phyloP scores from a whole-genome alignment of 2,113 vertebrate genomes.

The Gymnobelideus leadbeateri region DNA sequence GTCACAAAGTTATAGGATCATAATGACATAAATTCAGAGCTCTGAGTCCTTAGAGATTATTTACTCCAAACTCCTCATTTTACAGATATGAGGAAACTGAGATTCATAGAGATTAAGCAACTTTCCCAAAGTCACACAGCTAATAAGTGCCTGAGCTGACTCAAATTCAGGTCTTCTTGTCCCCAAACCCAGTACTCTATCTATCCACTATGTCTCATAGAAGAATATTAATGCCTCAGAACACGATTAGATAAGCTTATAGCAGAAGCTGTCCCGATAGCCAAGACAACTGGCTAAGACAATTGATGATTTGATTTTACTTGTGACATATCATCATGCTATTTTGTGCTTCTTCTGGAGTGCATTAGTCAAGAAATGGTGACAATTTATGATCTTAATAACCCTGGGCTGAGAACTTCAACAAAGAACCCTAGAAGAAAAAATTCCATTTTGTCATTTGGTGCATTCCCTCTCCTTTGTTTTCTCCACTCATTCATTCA shows the following conservation, averaged over 20 bases:
- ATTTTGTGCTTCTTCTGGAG: slow-evolving; percentile 47
- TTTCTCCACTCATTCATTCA: not conserved
- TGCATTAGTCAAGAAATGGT: slow-evolving; percentile 55
- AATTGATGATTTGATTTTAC: not conserved
- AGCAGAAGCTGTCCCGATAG: not conserved
- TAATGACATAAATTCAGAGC: not conserved
- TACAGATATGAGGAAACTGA: not conserved
- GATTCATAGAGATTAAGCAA: not conserved
- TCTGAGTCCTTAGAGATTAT: not conserved
- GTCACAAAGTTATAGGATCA: not conserved
- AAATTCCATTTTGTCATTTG: not conserved
- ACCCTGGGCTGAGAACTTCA: slow-evolving; percentile 36
- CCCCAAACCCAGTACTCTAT: not conserved
- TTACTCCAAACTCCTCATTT: not conserved
- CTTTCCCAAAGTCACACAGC: not conserved
- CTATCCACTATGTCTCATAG: not conserved
- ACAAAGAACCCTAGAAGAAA: slow-evolving; percentile 18
- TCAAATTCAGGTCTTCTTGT: not conserved
- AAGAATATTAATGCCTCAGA: not conserved
- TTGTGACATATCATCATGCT: slow-evolving; percentile 49
- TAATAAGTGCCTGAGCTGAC: not conserved
- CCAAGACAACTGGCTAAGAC: not conserved
- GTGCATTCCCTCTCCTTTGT: not conserved
- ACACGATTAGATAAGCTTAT: not conserved
- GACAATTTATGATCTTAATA: slow-evolving; percentile 49